phyloP scores from a whole-genome alignment of 2,797 vertebrate species.

The Chloroceryle amazona region DNA sequence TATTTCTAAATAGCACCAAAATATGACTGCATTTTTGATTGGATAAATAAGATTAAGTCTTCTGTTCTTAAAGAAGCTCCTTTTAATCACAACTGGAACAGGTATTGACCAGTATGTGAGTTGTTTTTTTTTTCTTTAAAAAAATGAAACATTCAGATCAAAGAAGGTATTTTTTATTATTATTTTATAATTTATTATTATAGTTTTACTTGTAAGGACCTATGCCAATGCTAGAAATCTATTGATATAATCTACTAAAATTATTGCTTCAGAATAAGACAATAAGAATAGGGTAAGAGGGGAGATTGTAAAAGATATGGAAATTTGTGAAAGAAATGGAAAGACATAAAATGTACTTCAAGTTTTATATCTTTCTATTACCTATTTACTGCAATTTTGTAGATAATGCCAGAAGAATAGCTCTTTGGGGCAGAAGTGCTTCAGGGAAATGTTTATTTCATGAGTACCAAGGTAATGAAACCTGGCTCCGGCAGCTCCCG shows the following conservation, averaged over 20 bases:
- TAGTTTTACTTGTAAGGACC: neutral
- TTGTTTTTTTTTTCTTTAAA: too few species aligned
- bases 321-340: neutral
- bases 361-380: neutral
- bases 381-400: neutral
- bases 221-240: neutral
- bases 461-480: rapidly evolving
- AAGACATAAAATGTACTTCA: neutral
- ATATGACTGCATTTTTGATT: neutral
- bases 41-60: neutral
- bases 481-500: neutral
- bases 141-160: neutral
- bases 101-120: neutral
- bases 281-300: neutral
- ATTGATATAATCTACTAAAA: neutral
- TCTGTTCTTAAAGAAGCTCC: neutral
- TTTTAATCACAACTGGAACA: neutral
- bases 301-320: neutral
- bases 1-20: neutral
- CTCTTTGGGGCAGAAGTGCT: neutral
- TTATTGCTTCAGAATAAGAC: neutral
- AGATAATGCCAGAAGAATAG: neutral
- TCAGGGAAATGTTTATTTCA: neutral
- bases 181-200: too few species aligned
- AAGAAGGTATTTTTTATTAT: neutral